Evolutionary conservation across 2,888 invertebrate species (phyloP), one percentile per base, ranked within the genome.

Genomic region (Amblyjoppa fuscipennis): DNA sequence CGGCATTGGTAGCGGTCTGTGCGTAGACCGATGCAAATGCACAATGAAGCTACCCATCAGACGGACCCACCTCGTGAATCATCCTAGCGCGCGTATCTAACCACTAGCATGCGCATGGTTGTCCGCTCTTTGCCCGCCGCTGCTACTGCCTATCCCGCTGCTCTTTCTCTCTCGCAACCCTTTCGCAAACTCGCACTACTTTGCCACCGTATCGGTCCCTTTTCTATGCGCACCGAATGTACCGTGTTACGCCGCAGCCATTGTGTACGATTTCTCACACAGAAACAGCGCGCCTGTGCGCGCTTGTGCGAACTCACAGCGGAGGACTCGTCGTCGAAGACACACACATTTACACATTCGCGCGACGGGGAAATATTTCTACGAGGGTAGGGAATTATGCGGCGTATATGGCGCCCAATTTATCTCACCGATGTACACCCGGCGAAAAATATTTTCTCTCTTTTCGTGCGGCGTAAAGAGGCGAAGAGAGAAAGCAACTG

Each of bases 21-120:
- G 66, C 76, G 56, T 85, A 77, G 84, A 71, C 81, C 86, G 75
- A 87, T 84, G 84, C 64, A 85, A 84, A 86, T 87, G 85, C 81
- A 87, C 87, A 86, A 88, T 88, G 85, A 88, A 88, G 81, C 88
- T 64, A 82, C 83, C 83, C 86, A 88, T 88, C 87, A 84, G 84
- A 82, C 69, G 73, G 73, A 74, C 74, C 76, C 82, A 81, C 79
- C 77, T 86, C 81, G 84, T 84, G 88, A 88, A 87, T 88, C 88
- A 87, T 88, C 85, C 81, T 73, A 85, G 79, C 53, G 68, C 69
- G 34, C 71, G 74, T 75, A 70, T 84, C 75, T 75, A 75, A 68
- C 75, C 45, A 31, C 49, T 61, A 79, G 84, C 75, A 34, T 75
- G 76, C 38, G n/a, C 69, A 9, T 31, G 51, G 31, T 49, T 5